Base-by-base conservation (phyloP, 2,888 invertebrate species). In the Sturmia bella region DNA sequence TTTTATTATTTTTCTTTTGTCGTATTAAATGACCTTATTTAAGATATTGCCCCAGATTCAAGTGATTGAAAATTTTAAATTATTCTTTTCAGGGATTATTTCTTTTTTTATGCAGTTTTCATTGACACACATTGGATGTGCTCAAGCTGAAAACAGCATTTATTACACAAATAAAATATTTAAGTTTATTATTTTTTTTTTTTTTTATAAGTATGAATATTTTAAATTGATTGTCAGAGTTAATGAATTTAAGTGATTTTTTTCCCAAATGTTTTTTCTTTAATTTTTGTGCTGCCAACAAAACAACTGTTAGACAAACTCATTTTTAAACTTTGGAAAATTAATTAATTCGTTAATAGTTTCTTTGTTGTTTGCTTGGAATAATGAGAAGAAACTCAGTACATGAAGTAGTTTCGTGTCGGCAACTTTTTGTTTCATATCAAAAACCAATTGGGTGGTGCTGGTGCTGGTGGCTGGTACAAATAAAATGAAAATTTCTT, bases 321-420 rank as follows among this genome's bases (percentile, higher is more conserved):
- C 15, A 54, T 70, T 70, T 75, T 66, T 17, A 72, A 77, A 77
- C 57, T 72, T 64, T 64, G 21, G 50, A 72, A 66, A 66, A 66
- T 43, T 66, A 64, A 78, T 78, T 72, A 78, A 72, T 64, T 66
- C 27, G 43, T 78, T 78, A 78, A 72, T 78, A 64, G 72, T 78
- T 72, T 41, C 72, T 52, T 72, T 72, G 78, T 45, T 64, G 32
- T 52, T 32, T 75, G 17, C 41, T 56, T n/a, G 12, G 52, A 50
- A 78, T 72, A 78, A 70, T n/a, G 32, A 12, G 9, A 11, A 12
- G 21, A n/a, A 17, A 27, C 32, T 50, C 52, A 56, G 70, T 57
- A 43, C 32, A 50, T 41, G 57, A 32, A 64, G 43, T 72, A 56
- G 72, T 78, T 66, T 50, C 37, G 32, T 66, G 72, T 56, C 78